Conservation (phyloP, 53 echinoderm and acorn worm genomes). For the Zoroaster sp. region DNA sequence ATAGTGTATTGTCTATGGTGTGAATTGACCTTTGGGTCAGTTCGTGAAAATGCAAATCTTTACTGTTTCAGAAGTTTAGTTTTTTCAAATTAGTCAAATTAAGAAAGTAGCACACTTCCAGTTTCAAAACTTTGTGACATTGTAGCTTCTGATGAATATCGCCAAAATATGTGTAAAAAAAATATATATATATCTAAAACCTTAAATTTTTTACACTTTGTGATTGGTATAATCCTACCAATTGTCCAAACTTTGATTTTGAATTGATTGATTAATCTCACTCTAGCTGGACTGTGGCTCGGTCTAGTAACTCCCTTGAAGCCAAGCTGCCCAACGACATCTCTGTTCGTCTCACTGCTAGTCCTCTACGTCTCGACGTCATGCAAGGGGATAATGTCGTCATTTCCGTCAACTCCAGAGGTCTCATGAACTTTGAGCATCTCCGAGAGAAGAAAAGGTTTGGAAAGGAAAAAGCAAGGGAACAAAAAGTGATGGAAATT, state of each 20-base stretch:
- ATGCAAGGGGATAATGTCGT: conserved; percentile 72
- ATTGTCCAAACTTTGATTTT: neutral
- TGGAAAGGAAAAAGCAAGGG: no score
- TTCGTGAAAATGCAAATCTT: no score
- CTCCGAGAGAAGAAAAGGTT: conserved; percentile 69
- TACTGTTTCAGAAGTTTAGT: no score
- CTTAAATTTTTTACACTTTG: no score
- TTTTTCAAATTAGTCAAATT: no score
- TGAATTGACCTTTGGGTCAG: no score
- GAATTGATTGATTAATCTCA: neutral
- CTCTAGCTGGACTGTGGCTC: conserved; percentile 67
- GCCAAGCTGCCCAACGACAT: conserved; percentile 56
- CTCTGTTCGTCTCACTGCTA: conserved; percentile 70
- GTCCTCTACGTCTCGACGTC: conserved; percentile 88
- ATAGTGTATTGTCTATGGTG: no score
- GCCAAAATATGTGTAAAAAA: neutral
- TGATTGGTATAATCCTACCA: neutral
- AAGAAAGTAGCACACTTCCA: no score
- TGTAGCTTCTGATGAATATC: no score
- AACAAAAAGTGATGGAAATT: no score
- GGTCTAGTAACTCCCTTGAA: conserved; percentile 55
- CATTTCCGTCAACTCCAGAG: conserved; percentile 90
- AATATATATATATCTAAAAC: no score
- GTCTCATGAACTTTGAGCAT: conserved; percentile 94
- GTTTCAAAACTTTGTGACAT: no score